Evolutionary conservation across 1,140 invertebrate species (phyloP).

Genomic region (Dryas iulia): DNA sequence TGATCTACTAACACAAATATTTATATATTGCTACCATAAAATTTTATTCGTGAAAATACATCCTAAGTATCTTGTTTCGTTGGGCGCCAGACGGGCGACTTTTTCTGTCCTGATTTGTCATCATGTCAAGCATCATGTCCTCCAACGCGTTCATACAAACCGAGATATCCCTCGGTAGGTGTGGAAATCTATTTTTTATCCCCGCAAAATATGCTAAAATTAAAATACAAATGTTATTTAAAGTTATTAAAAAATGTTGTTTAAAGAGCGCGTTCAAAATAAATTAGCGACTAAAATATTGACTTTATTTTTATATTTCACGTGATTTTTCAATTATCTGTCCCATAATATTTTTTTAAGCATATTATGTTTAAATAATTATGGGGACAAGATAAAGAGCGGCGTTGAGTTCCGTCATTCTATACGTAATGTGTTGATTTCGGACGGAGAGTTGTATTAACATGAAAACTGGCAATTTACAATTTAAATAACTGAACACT

Average conservation of each 20-base stretch:
- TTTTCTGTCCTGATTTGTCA: slow-evolving; percentile 8
- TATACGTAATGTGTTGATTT: too few relatives aligned
- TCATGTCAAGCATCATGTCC: not conserved
- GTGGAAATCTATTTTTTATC: not conserved
- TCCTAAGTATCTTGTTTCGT: not conserved
- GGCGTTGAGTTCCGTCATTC: too few relatives aligned
- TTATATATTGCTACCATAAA: not conserved
- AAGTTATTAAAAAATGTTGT: too few relatives aligned
- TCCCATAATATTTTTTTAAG: too few relatives aligned
- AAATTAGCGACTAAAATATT: not conserved
- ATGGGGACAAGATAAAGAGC: too few relatives aligned
- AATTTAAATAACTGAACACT: too few relatives aligned
- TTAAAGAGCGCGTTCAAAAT: not conserved
- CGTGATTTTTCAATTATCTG: too few relatives aligned
- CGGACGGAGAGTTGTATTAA: too few relatives aligned
- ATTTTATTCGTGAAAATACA: not conserved
- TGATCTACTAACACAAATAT: too few relatives aligned
- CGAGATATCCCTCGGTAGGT: not conserved
- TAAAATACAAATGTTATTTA: not conserved
- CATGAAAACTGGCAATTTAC: too few relatives aligned
- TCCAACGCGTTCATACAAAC: not conserved
- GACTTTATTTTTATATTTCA: too few relatives aligned
- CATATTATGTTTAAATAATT: too few relatives aligned
- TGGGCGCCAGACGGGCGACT: slow-evolving; percentile 18
- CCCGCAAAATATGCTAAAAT: not conserved